Percentiles rank a stretch among this genome's conserved stretches.
Evolutionary conservation across 2,888 invertebrate genomes (phyloP).

Genomic region (Meghimatium bilineatum): DNA sequence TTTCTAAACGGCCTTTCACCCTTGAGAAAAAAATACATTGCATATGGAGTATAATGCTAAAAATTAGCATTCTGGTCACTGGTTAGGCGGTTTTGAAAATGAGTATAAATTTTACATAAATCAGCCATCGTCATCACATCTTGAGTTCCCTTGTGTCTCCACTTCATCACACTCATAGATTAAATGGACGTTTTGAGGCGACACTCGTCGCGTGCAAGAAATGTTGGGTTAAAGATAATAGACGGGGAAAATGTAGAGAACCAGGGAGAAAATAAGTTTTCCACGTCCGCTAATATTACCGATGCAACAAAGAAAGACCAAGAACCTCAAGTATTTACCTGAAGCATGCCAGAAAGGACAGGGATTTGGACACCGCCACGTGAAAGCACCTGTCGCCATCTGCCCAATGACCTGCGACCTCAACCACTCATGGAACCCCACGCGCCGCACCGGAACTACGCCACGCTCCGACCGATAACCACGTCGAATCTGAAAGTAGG

Average conservation of each 20-base stretch:
- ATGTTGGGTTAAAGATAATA: constrained; percentile 10
- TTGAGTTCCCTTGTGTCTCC: not conserved
- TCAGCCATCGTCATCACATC: not conserved
- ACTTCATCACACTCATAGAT: constrained; percentile 19
- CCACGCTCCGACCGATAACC: constrained; percentile 37
- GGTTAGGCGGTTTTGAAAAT: too few species aligned
- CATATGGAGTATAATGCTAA: too few species aligned
- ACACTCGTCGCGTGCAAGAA: constrained; percentile 32
- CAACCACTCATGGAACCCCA: constrained; percentile 36
- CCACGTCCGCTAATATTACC: constrained; percentile 38
- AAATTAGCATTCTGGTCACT: too few species aligned
- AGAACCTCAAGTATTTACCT: constrained; percentile 20
- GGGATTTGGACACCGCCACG: constrained; percentile 39
- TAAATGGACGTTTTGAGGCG: constrained; percentile 31
- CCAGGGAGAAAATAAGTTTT: not conserved
- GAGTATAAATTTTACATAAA: not conserved
- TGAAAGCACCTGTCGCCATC: constrained; percentile 48
- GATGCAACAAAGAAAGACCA: constrained; percentile 25
- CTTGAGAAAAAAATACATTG: too few species aligned
- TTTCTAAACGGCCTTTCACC: too few species aligned
- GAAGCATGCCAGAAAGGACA: constrained; percentile 28
- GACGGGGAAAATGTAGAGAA: not conserved
- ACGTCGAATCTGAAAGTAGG: not conserved
- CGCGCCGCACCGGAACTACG: constrained; percentile 37
- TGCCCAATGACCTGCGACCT: constrained; percentile 43